Percentiles rank a stretch among this genome's conserved stretches.
Conservation (phyloP, 2,113 vertebrate genomes). For the Quiscalus mexicanus region DNA sequence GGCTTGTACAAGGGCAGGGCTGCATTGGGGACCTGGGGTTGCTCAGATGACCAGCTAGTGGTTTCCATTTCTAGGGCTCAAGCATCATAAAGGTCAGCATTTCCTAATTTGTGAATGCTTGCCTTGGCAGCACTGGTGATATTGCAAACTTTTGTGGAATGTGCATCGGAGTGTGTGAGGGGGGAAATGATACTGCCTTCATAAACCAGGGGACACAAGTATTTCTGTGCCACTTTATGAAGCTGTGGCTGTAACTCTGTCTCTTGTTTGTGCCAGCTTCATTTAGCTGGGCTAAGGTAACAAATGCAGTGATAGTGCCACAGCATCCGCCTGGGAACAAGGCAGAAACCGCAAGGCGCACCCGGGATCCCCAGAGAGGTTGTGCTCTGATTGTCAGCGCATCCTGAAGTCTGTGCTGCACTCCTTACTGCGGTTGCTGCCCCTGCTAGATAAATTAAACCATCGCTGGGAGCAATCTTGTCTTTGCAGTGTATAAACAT, state of each 20-base stretch:
- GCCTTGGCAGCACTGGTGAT: background rate
- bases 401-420: background rate
- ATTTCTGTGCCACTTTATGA: background rate
- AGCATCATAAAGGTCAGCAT: background rate
- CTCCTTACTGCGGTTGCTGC: background rate
- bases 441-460: background rate
- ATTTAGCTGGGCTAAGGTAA: background rate
- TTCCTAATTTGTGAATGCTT: background rate
- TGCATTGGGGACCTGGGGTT: background rate
- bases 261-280: background rate
- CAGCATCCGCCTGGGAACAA: background rate
- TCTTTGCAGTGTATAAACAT: background rate
- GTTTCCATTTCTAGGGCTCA: background rate
- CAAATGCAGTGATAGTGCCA: background rate
- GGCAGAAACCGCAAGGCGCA: background rate
- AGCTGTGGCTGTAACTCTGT: background rate
- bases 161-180: background rate
- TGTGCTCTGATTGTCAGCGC: background rate
- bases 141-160: background rate
- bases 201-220: background rate
- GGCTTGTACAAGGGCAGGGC: background rate
- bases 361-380: background rate
- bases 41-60: background rate
- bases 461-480: background rate
- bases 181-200: background rate